Evolutionary conservation across 2,888 invertebrate species (phyloP).

Genomic region (Nesidiocoris tenuis): DNA sequence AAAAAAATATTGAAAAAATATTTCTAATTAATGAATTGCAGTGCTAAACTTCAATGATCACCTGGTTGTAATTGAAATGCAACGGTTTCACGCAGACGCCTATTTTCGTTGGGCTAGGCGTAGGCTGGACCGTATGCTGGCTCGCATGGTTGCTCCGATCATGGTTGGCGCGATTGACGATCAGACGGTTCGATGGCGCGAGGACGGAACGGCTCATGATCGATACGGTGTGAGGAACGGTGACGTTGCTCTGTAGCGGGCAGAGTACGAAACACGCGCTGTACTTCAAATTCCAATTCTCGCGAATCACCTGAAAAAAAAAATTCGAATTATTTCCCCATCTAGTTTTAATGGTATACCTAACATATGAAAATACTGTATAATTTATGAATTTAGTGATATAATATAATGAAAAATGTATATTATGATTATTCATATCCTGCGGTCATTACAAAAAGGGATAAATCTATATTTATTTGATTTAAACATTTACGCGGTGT

Average conservation of each 20-base stretch:
- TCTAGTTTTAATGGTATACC: too few relatives aligned
- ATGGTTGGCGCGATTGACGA: slow-evolving; percentile 60
- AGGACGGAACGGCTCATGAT: slow-evolving; percentile 65
- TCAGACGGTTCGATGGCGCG: slow-evolving; percentile 65
- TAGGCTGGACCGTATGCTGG: slow-evolving; percentile 54
- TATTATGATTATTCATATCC: too few relatives aligned
- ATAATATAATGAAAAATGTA: too few relatives aligned
- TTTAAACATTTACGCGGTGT: too few relatives aligned
- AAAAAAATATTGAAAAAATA: too few relatives aligned
- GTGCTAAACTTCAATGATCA: too few relatives aligned
- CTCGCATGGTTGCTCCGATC: slow-evolving; percentile 2
- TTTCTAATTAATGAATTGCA: too few relatives aligned
- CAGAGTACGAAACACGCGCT: slow-evolving; percentile 88
- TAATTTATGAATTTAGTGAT: too few relatives aligned
- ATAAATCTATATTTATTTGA: too few relatives aligned
- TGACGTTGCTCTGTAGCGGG: slow-evolving; percentile 64
- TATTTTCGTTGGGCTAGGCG: slow-evolving; percentile 55
- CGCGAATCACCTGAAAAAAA: slow-evolving; percentile 69
- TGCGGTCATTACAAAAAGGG: too few relatives aligned
- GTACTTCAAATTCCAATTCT: slow-evolving; percentile 91
- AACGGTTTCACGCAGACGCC: slow-evolving; percentile 88
- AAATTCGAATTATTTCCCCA: too few relatives aligned
- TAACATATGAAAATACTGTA: too few relatives aligned
- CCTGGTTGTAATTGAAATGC: slow-evolving; percentile 82
- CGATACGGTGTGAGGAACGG: slow-evolving; percentile 68